A percentile compares a stretch with the other conserved stretches of the same genome.
phyloP scores from a whole-genome alignment of 2,888 invertebrate species.

The Lamproptera curius region DNA sequence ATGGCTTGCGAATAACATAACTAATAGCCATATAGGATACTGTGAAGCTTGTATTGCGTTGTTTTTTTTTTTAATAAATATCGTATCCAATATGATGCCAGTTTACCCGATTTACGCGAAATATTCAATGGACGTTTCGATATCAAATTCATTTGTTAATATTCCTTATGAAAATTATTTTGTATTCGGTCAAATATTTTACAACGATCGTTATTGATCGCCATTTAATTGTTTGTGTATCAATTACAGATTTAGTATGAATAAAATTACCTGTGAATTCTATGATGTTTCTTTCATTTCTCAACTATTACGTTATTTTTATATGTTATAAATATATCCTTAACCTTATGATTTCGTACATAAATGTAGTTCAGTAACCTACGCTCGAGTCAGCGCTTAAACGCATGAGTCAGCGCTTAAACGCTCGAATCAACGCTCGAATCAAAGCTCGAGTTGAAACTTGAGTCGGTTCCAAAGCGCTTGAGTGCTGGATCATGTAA shows the following conservation, averaged over 20 bases:
- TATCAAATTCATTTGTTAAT: constrained; percentile 6
- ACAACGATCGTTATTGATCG: constrained; percentile 17
- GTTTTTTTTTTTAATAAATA: constrained; percentile 55
- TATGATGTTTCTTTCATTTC: constrained; percentile 27
- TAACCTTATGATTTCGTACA: no score
- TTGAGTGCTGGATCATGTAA: no score
- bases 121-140: constrained; percentile 11
- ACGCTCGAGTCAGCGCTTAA: no score
- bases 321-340: no score
- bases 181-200: neutral
- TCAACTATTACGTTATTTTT: no score
- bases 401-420: no score
- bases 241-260: constrained; percentile 52
- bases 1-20: constrained; percentile 76
- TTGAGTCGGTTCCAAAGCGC: no score
- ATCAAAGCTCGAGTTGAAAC: no score
- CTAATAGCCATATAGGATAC: constrained; percentile 71
- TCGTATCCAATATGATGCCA: constrained; percentile 27
- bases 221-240: constrained; percentile 58
- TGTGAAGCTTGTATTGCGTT: constrained; percentile 73
- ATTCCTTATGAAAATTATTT: constrained; percentile 19
- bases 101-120: constrained; percentile 20
- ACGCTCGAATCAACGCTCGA: no score
- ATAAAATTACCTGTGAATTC: constrained; percentile 71
- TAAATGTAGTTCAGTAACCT: no score